Base-by-base conservation (phyloP, 2,888 invertebrate species). In the Drosophila kokeensis region DNA sequence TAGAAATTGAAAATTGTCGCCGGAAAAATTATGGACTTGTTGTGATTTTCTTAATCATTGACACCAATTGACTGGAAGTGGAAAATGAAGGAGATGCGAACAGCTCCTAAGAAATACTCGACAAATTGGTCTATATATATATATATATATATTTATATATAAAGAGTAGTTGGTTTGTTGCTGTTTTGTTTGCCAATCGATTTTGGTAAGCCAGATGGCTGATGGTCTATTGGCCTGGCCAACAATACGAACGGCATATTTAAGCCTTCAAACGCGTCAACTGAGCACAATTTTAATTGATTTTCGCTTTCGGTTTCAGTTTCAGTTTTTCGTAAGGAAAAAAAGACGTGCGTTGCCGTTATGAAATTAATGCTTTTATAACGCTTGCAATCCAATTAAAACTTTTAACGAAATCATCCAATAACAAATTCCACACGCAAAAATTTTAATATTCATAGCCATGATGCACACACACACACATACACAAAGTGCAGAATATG, bases 351-450 rank as follows among this genome's bases (percentile, higher is more conserved):
- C 71, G 55, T 66, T 40, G 64, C 55, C 82, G 73, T 81, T 73
- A 76, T 83, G 74, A 79, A 82, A 81, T 87, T 83, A 89, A 89
- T 45, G 45, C 24, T 24, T 45, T 45, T 15, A 45, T 45, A 89
- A 72, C 73, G 84, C 62, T 80, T 70, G 82, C 89, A 89, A 85
- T 85, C 87, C 84, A 85, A 85, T 85, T 85, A 87, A 87, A 85
- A 85, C 63, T 89, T 85, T 83, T 72, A 78, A 68, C 87, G 61
- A 69, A 83, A 86, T 80, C 63, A 62, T 59, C 36, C 42, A 63
- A 48, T 55, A 63, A 48, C 48, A 65, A 50, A 49, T 21, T 42
- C 27, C 40, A n/a, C 24, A 30, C 18, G 13, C 15, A 53, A 70
- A 66, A 74, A 83, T 81, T 85, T 83, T 83, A 83, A 83, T 86